Base-by-base conservation (phyloP, 2,888 invertebrate species). In the Siphlonurus alternatus region DNA sequence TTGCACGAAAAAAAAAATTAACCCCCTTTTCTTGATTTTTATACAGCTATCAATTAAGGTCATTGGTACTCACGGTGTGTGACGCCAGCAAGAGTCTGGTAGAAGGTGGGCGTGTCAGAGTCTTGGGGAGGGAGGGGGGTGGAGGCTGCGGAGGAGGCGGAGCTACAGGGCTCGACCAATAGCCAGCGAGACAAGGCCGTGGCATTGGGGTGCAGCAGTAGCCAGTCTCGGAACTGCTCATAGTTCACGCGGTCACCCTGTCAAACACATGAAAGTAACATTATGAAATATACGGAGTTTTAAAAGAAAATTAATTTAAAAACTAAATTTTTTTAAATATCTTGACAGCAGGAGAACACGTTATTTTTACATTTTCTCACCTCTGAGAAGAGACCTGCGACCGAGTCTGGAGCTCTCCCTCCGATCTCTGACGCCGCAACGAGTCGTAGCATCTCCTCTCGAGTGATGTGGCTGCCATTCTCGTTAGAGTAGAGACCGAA, bases 71-170 rank as follows among this genome's bases (percentile, higher is more conserved):
- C 74, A 89, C 89, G 80, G 78, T 95, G 95, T 23, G 95, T 95
- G 38, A 95, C 94, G 38, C 94, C 95, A 54, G 94, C 92, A 66
- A 95, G 78, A 63, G 93, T 93, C 74, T 95, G 94, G 75, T 94
- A 95, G 73, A 95, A 94, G 0, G 93, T 93, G 2, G 79, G 79
- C 23, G 64, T 61, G 53, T 64, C 64, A 20, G 64, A 53, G 24
- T 64, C 64, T 38, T 38, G 38, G 7, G 56, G 56, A n/a, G 22
- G 56, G 5, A n/a, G 7, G 7, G 56, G 56, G n/a, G 22, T 56
- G 20, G 56, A 20, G 22, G 56, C 56, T 59, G 56, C 59, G 2
- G 63, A 63, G 2, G 90, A 78, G 62, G 85, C 85, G 59, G 89
- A 85, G 23, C 74, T 72, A 70, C 83, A 81, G 2, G 82, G 80